Base-by-base conservation (phyloP, 1,140 invertebrate genomes). In the Zaprionus camerounensis region DNA sequence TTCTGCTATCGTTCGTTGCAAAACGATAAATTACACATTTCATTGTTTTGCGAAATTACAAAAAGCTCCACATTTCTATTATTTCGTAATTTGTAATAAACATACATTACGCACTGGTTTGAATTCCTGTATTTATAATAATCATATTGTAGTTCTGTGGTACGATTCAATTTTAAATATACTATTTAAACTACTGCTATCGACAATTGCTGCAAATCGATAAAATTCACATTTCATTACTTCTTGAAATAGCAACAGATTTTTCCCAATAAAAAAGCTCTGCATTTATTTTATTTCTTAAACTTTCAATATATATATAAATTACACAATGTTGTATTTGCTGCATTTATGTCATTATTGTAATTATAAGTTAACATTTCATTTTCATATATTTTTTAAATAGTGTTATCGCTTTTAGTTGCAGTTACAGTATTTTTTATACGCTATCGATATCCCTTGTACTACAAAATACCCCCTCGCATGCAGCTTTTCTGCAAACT, bases 1-100 rank as follows among this genome's bases (percentile, higher is more conserved):
- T 66, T 66, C 31, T 28, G 36, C 59, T 51, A 70, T 63, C 26
- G 49, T 12, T 51, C 4, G 46, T 24, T 51, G 11, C 20, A 12
- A 5, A 51, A 11, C 41, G 41, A 46, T 46, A 46, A n/a, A 11
- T 46, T 17, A 7, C 7, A 17, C n/a, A 46, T 46, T 46, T 46
- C n/a, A 46, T 46, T 17, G n/a, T 17, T 46, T 46, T n/a, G 6
- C 7, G 41, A 46, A 46, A 46, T 17, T 6, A 4, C 6, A 46
- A 46, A 46, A 46, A 46, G 41, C 41, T 46, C 3, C n/a, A 1
- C 5, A 17, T 17, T 46, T 46, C 0, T 17, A n/a, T 46, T 17
- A 46, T 46, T 46, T 46, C n/a, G 7, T 17, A 9, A 46, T 3
- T 6, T 46, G 17, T 17, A 11, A 46, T 3, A 46, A 3, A 12